Percentiles rank a stretch among this genome's conserved stretches.
phyloP scores from a whole-genome alignment of 2,113 vertebrate species.

The Rhea americana region DNA sequence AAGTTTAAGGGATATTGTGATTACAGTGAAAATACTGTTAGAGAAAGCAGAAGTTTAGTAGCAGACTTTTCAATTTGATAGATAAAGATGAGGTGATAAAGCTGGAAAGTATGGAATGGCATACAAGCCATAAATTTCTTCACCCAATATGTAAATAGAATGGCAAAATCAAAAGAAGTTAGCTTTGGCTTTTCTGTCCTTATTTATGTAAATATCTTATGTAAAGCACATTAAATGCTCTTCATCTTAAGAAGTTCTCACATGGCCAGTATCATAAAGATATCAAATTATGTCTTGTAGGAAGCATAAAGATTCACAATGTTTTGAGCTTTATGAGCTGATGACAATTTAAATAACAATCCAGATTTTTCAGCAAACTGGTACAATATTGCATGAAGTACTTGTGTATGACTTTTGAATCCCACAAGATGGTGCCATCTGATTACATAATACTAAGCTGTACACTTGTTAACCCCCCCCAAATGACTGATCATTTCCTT shows the following conservation, averaged over 20 bases:
- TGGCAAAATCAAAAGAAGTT: neutral
- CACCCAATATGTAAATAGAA: neutral
- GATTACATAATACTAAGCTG: neutral
- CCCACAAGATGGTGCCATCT: neutral
- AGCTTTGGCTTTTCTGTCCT: neutral
- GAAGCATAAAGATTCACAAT: neutral
- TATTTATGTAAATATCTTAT: neutral
- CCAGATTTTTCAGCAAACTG: neutral
- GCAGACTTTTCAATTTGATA: neutral
- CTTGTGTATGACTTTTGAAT: accelerated
- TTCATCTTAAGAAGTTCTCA: neutral
- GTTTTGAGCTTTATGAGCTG: neutral
- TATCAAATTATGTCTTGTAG: neutral
- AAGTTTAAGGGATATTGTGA: neutral
- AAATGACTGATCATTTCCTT: accelerated
- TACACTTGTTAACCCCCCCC: accelerated
- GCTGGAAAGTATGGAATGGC: neutral
- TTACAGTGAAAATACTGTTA: neutral
- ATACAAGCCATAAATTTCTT: neutral
- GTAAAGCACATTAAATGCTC: neutral
- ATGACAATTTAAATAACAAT: neutral
- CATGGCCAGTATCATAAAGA: neutral
- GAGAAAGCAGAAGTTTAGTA: neutral
- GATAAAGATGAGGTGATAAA: neutral
- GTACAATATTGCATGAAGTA: accelerated